Evolutionary conservation across 2,113 vertebrate species (phyloP).

Genomic region (Xiphophorus couchianus): DNA sequence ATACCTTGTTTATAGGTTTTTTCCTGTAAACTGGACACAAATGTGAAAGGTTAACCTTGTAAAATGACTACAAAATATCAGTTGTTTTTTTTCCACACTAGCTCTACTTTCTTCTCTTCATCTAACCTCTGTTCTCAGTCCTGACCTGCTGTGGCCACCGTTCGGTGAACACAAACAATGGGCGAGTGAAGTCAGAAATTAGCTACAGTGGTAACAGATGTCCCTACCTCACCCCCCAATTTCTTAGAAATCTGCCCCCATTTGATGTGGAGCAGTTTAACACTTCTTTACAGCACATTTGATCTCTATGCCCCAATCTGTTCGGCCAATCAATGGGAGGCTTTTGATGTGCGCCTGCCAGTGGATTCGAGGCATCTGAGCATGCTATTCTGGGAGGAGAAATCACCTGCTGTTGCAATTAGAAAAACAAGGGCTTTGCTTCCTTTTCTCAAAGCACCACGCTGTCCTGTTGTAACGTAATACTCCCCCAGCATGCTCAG

Average conservation of each 20-base stretch:
- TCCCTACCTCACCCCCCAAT: slow-evolving; percentile 27
- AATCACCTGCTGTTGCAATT: slow-evolving; percentile 70
- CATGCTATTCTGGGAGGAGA: slow-evolving; percentile 45
- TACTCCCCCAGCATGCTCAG: not conserved
- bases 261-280: slow-evolving; percentile 73
- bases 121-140: not conserved
- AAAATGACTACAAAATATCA: not conserved
- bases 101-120: not conserved
- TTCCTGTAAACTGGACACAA: slow-evolving; percentile 29
- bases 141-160: not conserved
- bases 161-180: slow-evolving; percentile 50
- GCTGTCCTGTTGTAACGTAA: slow-evolving; percentile 23
- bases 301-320: slow-evolving; percentile 76
- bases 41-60: slow-evolving; percentile 5
- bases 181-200: slow-evolving; percentile 56
- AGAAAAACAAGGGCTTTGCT: slow-evolving; percentile 45
- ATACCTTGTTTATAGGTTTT: not conserved
- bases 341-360: slow-evolving; percentile 71
- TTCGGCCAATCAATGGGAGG: slow-evolving; percentile 65
- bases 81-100: not conserved
- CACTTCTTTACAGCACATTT: slow-evolving; percentile 76
- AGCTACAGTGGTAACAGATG: slow-evolving; percentile 74
- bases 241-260: slow-evolving; percentile 57
- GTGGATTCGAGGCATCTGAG: slow-evolving; percentile 60
- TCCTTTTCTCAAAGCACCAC: slow-evolving; percentile 22